Percentiles rank a stretch among this genome's conserved stretches.
phyloP scores from a whole-genome alignment of 2,888 invertebrate species.

The Drosophila borborema region DNA sequence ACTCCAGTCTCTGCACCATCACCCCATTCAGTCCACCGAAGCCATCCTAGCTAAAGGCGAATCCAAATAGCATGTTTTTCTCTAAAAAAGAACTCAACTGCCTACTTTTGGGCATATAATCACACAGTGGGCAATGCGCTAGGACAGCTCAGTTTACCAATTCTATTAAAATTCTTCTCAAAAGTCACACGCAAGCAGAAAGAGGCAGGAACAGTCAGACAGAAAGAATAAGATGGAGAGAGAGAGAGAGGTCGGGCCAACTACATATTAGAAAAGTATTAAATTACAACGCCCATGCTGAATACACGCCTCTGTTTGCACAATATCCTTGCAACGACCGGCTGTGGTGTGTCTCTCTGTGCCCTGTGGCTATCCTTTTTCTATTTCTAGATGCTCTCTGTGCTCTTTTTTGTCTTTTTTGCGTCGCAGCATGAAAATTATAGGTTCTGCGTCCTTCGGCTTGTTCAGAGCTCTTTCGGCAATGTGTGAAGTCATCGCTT shows the following conservation, averaged over 20 bases:
- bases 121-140: slow-evolving; percentile 38
- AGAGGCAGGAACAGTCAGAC: slow-evolving; percentile 4
- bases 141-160: slow-evolving; percentile 70
- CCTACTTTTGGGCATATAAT: slow-evolving; percentile 71
- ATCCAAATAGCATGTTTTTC: slow-evolving; percentile 56
- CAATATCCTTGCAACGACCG: slow-evolving; percentile 53
- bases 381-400: slow-evolving; percentile 9
- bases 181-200: slow-evolving; percentile 56
- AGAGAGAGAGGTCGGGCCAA: slow-evolving; percentile 28
- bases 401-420: slow-evolving; percentile 18
- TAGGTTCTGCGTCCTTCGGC: slow-evolving; percentile 63
- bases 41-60: neutral
- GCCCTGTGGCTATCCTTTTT: slow-evolving; percentile 48
- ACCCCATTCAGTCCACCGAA: neutral
- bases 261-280: slow-evolving; percentile 78
- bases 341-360: slow-evolving; percentile 1
- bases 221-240: neutral
- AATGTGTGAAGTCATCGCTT: slow-evolving; percentile 84
- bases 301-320: slow-evolving; percentile 74
- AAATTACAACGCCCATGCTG: slow-evolving; percentile 68
- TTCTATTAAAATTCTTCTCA: slow-evolving; percentile 78
- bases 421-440: slow-evolving; percentile 64
- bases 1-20: neutral
- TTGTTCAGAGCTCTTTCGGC: slow-evolving; percentile 38
- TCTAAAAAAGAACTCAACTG: slow-evolving; percentile 32